These are phyloP conservation scores for Ormia ochracea DNA, from an alignment of 2,888 invertebrate species.

Conservation along the genomic window DNA sequence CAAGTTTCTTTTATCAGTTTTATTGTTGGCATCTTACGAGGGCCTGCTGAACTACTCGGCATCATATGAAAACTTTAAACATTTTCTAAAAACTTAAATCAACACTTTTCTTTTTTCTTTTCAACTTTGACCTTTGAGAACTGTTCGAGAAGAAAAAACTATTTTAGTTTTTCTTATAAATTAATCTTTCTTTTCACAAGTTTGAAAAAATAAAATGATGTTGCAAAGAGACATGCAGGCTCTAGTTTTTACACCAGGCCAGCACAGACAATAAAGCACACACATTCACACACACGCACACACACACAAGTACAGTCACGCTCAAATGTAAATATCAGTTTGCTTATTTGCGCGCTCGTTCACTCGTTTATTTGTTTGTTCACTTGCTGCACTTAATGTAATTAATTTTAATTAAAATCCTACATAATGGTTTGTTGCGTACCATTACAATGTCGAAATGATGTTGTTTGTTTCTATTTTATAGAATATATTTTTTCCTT, in stretches of 20 bases:
- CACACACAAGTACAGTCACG: background rate
- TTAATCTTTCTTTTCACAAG: conserved; percentile 25
- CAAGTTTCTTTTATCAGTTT: no score
- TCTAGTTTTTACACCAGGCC: background rate
- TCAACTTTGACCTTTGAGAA: conserved; percentile 35
- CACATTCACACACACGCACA: background rate
- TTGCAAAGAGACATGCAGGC: conserved; percentile 28
- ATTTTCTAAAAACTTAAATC: background rate
- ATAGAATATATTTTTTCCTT: conserved; percentile 9
- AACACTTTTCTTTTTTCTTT: background rate
- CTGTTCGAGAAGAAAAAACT: background rate
- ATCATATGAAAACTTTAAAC: background rate
- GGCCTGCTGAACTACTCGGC: no score
- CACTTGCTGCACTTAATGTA: conserved; percentile 75
- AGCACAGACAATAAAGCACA: background rate
- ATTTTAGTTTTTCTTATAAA: background rate
- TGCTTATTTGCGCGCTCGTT: conserved; percentile 16
- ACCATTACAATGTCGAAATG: conserved; percentile 45
- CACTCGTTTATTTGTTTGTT: conserved; percentile 63
- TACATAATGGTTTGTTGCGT: conserved; percentile 69
- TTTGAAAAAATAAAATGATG: background rate
- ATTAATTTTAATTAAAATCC: conserved; percentile 76
- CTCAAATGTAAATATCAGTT: conserved; percentile 30
- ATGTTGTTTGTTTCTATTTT: conserved; percentile 36
- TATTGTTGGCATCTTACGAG: no score